Evolutionary conservation across 1,140 invertebrate genomes (phyloP), one percentile per base, ranked within the genome.

Genomic region (Drosophila ogumai): DNA sequence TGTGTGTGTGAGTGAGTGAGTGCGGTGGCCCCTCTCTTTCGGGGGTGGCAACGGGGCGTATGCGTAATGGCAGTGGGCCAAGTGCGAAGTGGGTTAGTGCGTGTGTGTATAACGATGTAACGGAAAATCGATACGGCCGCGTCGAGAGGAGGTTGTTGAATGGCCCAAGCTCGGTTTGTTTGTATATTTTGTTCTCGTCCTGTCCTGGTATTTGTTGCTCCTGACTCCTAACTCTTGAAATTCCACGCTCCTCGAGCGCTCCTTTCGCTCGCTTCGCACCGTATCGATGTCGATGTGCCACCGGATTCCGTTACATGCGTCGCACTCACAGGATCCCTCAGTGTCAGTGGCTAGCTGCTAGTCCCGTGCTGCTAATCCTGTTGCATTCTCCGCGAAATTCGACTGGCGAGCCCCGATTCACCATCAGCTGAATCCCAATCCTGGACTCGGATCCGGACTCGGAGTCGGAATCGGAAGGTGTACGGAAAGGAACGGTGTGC

Each of bases 71-170:
- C 67, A 46, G 68, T 65, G 66, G 32, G 63, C 66, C 61, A 69
- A 65, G 66, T 78, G 68, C 79, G 47, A 85, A 85, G 65, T 88
- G 81, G 84, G 84, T 88, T 87, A 88, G 66, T 78, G 81, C 84
- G 85, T 86, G 82, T 88, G 85, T 88, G 85, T 90, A 90, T 85
- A 90, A 90, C 85, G 78, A 81, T 73, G 68, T 90, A 85, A 85
- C 78, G 85, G 81, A 90, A 90, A 90, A 90, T 90, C 85, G 81
- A 90, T 90, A 85, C 6, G 55, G 49, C 77, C 40, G 47, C 79
- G 60, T 66, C 47, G 47, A 44, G 81, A 77, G 79, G 28, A 80
- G 72, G 61, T 80, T 90, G 81, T 84, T 84, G 82, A 84, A 82
- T 88, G 80, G 58, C 64, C 50, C 58, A 38, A 38, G 52, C 52